A percentile compares a stretch with the other conserved stretches of the same genome.
Evolutionary conservation across 2,113 vertebrate genomes (phyloP).

Genomic region (Ptilonorhynchus violaceus): DNA sequence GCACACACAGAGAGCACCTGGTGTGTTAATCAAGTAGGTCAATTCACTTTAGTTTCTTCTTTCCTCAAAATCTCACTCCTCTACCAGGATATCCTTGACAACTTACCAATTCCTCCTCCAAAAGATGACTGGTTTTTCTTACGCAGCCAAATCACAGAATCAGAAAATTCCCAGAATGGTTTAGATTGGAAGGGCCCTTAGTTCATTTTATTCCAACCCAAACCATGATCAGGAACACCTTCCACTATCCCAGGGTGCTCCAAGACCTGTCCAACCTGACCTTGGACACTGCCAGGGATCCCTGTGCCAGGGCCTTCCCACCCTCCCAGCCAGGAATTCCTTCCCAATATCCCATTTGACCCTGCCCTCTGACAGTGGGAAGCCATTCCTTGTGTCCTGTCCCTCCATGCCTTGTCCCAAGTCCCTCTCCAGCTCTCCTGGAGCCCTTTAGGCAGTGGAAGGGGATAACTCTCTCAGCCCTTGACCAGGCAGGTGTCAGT

Average conservation of each 20-base stretch:
- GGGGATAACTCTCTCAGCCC: too few species aligned
- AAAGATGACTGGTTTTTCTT: not conserved
- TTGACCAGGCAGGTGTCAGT: not conserved
- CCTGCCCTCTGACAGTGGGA: not conserved
- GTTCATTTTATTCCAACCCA: rapidly evolving
- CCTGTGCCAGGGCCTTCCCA: too few species aligned
- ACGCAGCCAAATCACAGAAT: not conserved
- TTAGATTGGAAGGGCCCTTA: not conserved
- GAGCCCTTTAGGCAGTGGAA: not conserved
- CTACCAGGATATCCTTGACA: not conserved
- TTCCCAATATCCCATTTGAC: too few species aligned
- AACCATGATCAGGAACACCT: not conserved
- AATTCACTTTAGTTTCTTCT: not conserved
- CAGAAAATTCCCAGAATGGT: not conserved
- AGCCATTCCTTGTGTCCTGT: not conserved
- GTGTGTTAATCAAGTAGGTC: not conserved
- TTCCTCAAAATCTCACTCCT: not conserved
- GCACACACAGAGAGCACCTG: not conserved
- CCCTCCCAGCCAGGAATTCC: too few species aligned
- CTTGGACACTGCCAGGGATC: not conserved
- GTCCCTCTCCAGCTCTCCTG: not conserved
- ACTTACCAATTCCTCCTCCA: not conserved
- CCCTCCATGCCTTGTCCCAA: not conserved
- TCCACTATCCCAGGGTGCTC: too few species aligned
- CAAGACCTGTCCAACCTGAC: not conserved